phyloP scores from a whole-genome alignment of 2,797 vertebrate species.

The Alauda arvensis region DNA sequence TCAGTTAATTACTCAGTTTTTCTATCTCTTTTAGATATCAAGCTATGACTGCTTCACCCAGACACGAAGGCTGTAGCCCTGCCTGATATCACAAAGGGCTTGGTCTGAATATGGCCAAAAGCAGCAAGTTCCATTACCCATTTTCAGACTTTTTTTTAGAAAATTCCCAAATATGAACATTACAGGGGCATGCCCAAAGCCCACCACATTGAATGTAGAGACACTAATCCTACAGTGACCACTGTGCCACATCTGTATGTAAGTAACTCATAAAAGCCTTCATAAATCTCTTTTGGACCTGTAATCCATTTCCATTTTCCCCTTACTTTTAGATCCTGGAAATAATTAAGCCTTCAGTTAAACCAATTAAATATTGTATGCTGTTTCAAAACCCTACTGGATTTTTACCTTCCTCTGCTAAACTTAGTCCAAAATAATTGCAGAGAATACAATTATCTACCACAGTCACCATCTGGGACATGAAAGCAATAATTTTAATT shows the following conservation, averaged over 20 bases:
- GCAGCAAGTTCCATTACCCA: rapidly evolving
- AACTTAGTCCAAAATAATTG: slow-evolving; percentile 49
- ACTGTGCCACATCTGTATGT: rapidly evolving
- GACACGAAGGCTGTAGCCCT: background rate
- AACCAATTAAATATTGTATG: background rate
- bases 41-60: background rate
- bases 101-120: background rate
- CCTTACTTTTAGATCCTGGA: background rate
- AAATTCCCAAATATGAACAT: background rate
- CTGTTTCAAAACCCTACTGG: background rate
- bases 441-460: slow-evolving; percentile 34
- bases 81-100: background rate
- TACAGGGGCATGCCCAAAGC: background rate
- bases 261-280: background rate
- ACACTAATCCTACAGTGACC: background rate
- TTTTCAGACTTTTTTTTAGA: background rate
- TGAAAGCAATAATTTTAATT: slow-evolving; percentile 55
- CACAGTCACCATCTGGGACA: slow-evolving; percentile 45
- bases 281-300: background rate
- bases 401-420: slow-evolving; percentile 21
- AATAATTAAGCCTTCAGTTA: slow-evolving; percentile 8
- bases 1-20: background rate
- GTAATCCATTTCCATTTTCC: background rate
- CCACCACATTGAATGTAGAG: rapidly evolving
- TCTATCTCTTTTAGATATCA: background rate